phyloP scores from a whole-genome alignment of 2,113 vertebrate species.

The Bos taurus region DNA sequence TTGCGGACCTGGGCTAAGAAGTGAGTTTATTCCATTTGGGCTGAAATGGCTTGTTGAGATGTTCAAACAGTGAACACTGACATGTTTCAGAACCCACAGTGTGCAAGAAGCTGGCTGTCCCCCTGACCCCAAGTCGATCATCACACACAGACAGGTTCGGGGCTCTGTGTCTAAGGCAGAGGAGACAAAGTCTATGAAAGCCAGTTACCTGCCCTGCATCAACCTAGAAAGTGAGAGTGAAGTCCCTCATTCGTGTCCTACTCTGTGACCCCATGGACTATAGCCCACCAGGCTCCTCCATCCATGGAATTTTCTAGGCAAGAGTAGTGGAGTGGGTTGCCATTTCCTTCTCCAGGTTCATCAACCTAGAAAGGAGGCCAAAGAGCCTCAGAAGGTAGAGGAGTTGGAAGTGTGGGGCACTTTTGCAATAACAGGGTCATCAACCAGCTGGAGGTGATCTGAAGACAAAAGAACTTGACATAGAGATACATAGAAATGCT shows the following conservation, averaged over 20 bases:
- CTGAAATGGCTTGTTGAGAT: not conserved
- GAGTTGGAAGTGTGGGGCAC: not conserved
- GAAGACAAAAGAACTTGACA: not conserved
- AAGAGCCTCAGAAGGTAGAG: not conserved
- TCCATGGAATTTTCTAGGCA: not conserved
- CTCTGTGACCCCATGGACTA: not conserved
- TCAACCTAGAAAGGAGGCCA: not conserved
- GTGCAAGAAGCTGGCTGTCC: not conserved
- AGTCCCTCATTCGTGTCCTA: accelerated
- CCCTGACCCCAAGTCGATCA: not conserved
- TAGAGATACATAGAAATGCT: not conserved
- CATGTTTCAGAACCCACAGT: not conserved
- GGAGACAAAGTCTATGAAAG: not conserved
- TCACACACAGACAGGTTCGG: not conserved
- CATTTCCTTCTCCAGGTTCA: not conserved
- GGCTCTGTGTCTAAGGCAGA: not conserved
- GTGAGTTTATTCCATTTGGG: not conserved
- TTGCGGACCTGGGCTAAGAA: not conserved
- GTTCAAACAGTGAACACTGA: not conserved
- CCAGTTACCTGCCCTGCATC: not conserved
- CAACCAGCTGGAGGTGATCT: not conserved
- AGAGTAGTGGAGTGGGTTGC: not conserved
- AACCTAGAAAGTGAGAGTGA: not conserved
- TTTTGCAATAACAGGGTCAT: not conserved
- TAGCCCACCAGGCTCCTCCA: not conserved